Base-by-base conservation (phyloP, 1,140 invertebrate species). In the Ips nitidus region DNA sequence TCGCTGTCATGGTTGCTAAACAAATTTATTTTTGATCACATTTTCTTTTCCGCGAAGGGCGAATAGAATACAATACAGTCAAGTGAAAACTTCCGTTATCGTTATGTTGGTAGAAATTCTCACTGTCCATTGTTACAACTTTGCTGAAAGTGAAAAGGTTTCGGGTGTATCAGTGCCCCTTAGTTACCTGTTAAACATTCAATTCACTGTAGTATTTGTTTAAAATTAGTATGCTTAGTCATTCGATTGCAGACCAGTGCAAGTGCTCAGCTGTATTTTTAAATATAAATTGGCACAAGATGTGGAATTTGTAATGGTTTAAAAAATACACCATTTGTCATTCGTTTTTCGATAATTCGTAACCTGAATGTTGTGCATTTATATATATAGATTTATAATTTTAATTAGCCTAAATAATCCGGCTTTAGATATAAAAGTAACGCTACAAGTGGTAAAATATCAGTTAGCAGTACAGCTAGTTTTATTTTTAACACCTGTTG, bases 201-300 rank as follows among this genome's bases (percentile, higher is more conserved):
- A 22, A 50, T 3, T 6, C 22, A 8, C 6, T 50, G 45, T 6
- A 50, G 7, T 8, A 8, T 8, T 50, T 6, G 45, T 50, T 50
- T 50, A 50, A 50, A 50, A 50, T 50, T 50, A 50, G 45, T 22
- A 2, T 50, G 6, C 22, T 50, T 6, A 50, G 2, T 50, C 45
- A 50, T 22, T 22, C 45, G 22, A 50, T 50, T 50, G 22, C 45
- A 6, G 6, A 55, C 7, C 37, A 55, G 37, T 22, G 52, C n/a
- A 22, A 38, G 52, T 55, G 52, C 52, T 22, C n/a, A 36, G 5
- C 8, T 37, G 37, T 55, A 38, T 22, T 22, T 55, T 55, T 55
- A 38, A 55, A 55, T 55, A 6, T 55, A 36, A 55, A 55, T 55
- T 55, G n/a, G 52, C 52, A 55, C 5, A 55, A 55, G 52, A 36